Evolutionary conservation across 2,113 vertebrate species (phyloP), one percentile per base, ranked within the genome.

Genomic region (Pampusana beccarii): DNA sequence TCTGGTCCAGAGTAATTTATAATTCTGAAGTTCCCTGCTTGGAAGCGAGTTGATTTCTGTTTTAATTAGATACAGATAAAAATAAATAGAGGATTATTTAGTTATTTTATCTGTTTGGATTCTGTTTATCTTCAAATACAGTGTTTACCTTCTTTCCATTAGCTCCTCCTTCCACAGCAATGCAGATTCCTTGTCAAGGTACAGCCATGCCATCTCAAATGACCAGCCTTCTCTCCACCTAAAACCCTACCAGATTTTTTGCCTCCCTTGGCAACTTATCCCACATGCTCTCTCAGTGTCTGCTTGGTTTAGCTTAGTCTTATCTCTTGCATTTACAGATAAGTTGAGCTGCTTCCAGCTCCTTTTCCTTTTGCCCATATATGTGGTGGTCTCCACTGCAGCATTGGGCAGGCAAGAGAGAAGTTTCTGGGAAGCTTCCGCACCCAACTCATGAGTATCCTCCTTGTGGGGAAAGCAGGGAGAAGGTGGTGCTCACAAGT

Each of bases 201-300:
- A 56, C 0, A 2, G 11, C 12, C 4, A 3, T 21, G 36, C 23
- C 40, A 14, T 11, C 5, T 50, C 34, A 42, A 19, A 24, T 62
- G 46, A 38, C 36, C 34, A 80, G 23, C 58, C 26, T 23, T 53
- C 53, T 44, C 18, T 85, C 19, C 16, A 40, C n/a, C 28, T 71
- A 56, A 44, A 53, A 25, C 19, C 42, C 23, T 31, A 19, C 16
- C 0, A 1, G 8, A 26, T 16, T 64, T 4, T 11, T 73, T 29
- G 6, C 11, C 56, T 61, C 33, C 26, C 46, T 34, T 34, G 31
- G 53, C 23, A 64, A 2, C 26, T 65, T 53, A 57, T 33, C 33
- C 40, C 46, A 21, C 8, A 1, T 0, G 0, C 13, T 28, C 16
- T 42, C 20, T 66, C 60, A 70, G 24, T 57, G 9, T 26, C 23